Conservation (phyloP, 2,113 vertebrate species). For the Pygoscelis antarcticus region DNA sequence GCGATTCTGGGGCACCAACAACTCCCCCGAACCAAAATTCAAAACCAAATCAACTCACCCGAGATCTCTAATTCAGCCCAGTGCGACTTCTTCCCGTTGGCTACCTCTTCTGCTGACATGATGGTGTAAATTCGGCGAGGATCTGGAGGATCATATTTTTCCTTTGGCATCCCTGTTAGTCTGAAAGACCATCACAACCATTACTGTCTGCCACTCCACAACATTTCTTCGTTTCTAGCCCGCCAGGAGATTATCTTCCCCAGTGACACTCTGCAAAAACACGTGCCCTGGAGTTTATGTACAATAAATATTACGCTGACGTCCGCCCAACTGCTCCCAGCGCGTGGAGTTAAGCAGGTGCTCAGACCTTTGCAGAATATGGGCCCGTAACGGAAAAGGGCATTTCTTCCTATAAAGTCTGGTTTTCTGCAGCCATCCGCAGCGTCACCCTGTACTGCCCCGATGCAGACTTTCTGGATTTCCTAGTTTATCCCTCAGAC, state of each 20-base stretch:
- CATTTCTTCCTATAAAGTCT: not conserved
- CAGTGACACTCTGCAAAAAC: not conserved
- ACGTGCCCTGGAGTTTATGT: rapidly evolving
- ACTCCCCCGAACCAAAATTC: rapidly evolving
- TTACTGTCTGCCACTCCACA: not conserved
- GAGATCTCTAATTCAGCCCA: constrained; percentile 98
- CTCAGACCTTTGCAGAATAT: not conserved
- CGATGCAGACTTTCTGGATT: not conserved
- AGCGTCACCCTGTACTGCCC: not conserved
- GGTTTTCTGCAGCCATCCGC: not conserved
- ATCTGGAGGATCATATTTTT: constrained; percentile 99
- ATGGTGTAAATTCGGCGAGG: constrained; percentile 98
- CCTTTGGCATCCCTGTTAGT: constrained; percentile 99
- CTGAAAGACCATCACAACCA: constrained; percentile 68
- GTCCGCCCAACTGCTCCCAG: not conserved
- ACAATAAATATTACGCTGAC: rapidly evolving
- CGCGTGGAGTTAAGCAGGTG: not conserved
- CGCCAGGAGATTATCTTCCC: not conserved
- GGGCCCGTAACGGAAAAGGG: rapidly evolving
- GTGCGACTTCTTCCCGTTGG: constrained; percentile 95
- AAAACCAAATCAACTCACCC: constrained; percentile 76
- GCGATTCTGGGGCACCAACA: rapidly evolving
- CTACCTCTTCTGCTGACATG: constrained; percentile 97
- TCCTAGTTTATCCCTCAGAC: not conserved
- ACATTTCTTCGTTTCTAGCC: not conserved